Percentiles rank a stretch among this genome's conserved stretches.
These are phyloP conservation scores for Monopis laevigella DNA, from an alignment of 2,888 invertebrate genomes.

Conservation along the genomic window DNA sequence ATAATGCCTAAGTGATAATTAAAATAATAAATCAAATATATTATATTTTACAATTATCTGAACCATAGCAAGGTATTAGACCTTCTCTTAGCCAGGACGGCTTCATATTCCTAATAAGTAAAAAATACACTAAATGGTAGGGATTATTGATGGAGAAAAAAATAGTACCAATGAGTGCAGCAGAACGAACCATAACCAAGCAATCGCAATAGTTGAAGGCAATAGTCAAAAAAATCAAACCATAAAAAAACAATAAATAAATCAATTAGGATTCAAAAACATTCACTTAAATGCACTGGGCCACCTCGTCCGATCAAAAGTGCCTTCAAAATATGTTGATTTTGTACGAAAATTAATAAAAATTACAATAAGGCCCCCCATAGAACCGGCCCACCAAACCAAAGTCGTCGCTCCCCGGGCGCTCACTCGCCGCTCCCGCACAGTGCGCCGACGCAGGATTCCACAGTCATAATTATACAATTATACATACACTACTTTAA, in stretches of 20 bases:
- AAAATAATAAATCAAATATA: too few relatives aligned
- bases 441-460: conserved; percentile 33
- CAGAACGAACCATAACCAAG: conserved; percentile 36
- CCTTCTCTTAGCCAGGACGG: too few relatives aligned
- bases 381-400: conserved; percentile 82
- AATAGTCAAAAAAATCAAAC: conserved; percentile 24
- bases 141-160: too few relatives aligned
- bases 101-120: too few relatives aligned
- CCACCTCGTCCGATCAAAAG: conserved; percentile 95
- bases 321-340: conserved; percentile 89
- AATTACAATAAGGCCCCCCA: conserved; percentile 87
- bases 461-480: conserved; percentile 42
- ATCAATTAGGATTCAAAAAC: conserved; percentile 34
- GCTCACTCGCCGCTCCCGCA: conserved; percentile 36
- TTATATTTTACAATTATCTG: too few relatives aligned
- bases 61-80: too few relatives aligned
- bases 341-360: conserved; percentile 85
- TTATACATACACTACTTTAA: conserved; percentile 59
- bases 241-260: conserved; percentile 22
- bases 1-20: too few relatives aligned
- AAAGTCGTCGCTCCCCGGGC: conserved; percentile 55
- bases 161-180: too few relatives aligned
- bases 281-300: conserved; percentile 80
- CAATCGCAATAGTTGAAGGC: conserved; percentile 88
- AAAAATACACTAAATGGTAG: too few relatives aligned